These are phyloP conservation scores for Lycocerus yunnanus DNA, from an alignment of 2,888 invertebrate genomes.

Conservation along the genomic window DNA sequence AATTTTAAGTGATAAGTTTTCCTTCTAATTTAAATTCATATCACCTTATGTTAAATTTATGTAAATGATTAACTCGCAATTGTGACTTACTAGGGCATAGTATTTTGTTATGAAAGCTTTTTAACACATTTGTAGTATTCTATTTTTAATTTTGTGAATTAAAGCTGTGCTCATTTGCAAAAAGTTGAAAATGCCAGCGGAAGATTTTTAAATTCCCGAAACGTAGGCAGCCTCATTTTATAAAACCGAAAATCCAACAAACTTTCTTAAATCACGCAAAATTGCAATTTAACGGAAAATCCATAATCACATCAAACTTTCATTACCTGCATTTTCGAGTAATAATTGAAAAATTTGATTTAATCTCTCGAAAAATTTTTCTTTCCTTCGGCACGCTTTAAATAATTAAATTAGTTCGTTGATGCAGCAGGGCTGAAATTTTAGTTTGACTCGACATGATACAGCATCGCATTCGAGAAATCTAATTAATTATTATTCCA, in stretches of 20 bases:
- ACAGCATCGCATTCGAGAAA: slow-evolving; percentile 5
- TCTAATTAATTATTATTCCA: slow-evolving; percentile 19
- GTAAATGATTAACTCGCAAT: slow-evolving; percentile 12
- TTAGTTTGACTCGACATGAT: slow-evolving; percentile 3
- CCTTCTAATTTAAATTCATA: slow-evolving; percentile 19
- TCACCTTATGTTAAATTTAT: slow-evolving; percentile 18
- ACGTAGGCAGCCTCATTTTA: not conserved
- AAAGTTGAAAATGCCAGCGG: not conserved
- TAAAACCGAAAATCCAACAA: not conserved
- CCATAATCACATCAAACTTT: not conserved
- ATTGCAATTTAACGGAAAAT: not conserved
- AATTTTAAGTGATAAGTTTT: slow-evolving; percentile 18
- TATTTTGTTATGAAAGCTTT: not conserved
- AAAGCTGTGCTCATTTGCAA: not conserved
- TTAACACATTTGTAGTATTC: not conserved
- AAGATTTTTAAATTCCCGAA: not conserved
- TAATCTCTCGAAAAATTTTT: not conserved
- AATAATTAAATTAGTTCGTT: not conserved
- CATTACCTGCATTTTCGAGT: not conserved
- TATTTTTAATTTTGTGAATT: not conserved
- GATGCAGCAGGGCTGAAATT: not conserved
- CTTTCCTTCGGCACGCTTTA: not conserved
- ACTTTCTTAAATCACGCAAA: not conserved
- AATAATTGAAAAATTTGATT: not conserved
- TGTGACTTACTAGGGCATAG: slow-evolving; percentile 12